Conservation (phyloP, 1,140 invertebrate genomes). For the Drosophila santomea region DNA sequence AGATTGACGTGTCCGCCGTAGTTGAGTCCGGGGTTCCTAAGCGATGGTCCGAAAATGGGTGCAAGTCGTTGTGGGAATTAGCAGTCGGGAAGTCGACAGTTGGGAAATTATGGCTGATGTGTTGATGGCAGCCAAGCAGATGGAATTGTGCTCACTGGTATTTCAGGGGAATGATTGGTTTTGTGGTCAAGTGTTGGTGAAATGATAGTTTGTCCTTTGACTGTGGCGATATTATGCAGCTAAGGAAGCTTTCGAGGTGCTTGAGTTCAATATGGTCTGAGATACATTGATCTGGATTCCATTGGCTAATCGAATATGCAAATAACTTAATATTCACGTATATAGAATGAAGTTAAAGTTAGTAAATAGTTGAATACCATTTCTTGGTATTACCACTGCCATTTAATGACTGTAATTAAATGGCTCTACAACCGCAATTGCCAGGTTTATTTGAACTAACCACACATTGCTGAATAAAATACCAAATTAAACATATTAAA, state of each 20-base stretch:
- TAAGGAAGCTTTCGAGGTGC: not conserved
- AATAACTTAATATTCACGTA: not conserved
- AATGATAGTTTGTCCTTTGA: conserved; percentile 2
- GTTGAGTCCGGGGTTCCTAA: conserved; percentile 85
- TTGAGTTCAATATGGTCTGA: not conserved
- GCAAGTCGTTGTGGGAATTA: conserved; percentile 38
- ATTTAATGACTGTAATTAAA: conserved; percentile 1
- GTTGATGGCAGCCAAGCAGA: conserved; percentile 8
- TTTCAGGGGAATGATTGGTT: conserved; percentile 1
- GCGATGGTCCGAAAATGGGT: conserved; percentile 20
- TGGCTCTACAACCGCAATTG: not conserved
- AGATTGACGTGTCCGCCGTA: conserved; percentile 86
- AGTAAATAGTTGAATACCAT: not conserved
- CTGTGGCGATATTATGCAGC: not conserved
- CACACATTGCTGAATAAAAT: not conserved
- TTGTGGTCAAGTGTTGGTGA: conserved; percentile 6
- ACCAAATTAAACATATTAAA: not conserved
- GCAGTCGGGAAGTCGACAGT: conserved; percentile 23
- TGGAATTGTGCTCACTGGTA: not conserved
- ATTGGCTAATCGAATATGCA: not conserved
- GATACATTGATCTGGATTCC: not conserved
- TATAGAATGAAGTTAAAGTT: too few species aligned
- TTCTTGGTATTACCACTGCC: too few species aligned
- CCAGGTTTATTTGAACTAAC: too few species aligned
- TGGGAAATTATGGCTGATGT: conserved; percentile 35